phyloP scores from a whole-genome alignment of 2,113 vertebrate species.

The Sorex araneus region DNA sequence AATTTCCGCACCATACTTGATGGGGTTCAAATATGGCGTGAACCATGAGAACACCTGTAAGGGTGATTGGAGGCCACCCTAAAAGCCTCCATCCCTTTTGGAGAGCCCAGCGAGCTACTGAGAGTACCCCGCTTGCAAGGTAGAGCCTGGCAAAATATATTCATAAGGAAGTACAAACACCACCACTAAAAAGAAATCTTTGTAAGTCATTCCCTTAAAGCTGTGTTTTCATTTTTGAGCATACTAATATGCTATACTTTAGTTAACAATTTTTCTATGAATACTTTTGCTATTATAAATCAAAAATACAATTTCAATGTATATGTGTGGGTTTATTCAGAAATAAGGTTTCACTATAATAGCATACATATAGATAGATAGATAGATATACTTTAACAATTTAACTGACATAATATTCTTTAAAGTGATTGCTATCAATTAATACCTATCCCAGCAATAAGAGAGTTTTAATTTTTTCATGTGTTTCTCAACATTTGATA shows the following conservation, averaged over 20 bases:
- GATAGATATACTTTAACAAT: conserved; percentile 16
- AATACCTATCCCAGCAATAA: background rate
- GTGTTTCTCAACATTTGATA: background rate
- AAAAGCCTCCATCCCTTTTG: too few species aligned
- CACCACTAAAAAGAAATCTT: too few species aligned
- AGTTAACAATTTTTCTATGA: background rate
- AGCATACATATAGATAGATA: background rate
- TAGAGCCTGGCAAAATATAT: too few species aligned
- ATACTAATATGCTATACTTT: background rate
- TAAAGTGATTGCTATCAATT: background rate
- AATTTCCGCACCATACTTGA: too few species aligned
- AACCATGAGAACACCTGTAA: too few species aligned
- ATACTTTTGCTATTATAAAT: background rate
- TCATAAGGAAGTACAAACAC: too few species aligned
- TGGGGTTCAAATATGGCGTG: too few species aligned
- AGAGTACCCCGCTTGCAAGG: too few species aligned
- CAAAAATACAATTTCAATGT: background rate
- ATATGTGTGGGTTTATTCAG: background rate
- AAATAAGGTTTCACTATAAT: background rate
- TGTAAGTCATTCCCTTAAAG: background rate
- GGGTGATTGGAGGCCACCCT: too few species aligned
- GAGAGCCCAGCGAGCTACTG: too few species aligned
- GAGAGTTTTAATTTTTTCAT: background rate
- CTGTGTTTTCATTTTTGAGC: background rate
- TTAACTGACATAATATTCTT: background rate